These are phyloP conservation scores for Dolichomitus sp. DNA, from an alignment of 2,888 invertebrate genomes.

Conservation along the genomic window DNA sequence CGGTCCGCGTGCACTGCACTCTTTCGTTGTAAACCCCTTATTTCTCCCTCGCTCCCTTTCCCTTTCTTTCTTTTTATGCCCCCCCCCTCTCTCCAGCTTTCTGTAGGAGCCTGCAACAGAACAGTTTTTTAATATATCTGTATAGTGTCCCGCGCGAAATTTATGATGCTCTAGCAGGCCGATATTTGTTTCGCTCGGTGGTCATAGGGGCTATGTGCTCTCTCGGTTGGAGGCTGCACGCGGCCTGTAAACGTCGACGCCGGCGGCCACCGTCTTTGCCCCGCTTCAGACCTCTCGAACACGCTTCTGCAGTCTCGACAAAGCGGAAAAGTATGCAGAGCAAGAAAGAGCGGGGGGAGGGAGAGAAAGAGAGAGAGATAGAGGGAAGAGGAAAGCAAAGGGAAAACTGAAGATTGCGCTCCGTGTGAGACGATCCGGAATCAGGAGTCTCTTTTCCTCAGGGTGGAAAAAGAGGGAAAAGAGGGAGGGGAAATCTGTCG, in stretches of 20 bases:
- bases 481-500: constrained; percentile 17
- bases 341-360: neutral
- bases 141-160: constrained; percentile 78
- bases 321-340: constrained; percentile 19
- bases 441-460: constrained; percentile 39
- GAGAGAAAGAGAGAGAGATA: constrained; percentile 23
- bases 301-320: constrained; percentile 44
- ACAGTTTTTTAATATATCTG: constrained; percentile 81
- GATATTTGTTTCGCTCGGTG: constrained; percentile 80
- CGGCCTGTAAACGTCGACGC: constrained; percentile 31
- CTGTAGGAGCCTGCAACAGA: constrained; percentile 58
- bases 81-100: neutral
- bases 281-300: constrained; percentile 34
- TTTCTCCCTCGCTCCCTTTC: constrained; percentile 10
- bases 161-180: constrained; percentile 75
- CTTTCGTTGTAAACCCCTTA: constrained; percentile 38
- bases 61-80: constrained; percentile 32
- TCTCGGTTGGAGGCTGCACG: constrained; percentile 22
- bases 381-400: constrained; percentile 8
- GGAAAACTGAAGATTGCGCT: constrained; percentile 46
- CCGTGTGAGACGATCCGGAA: constrained; percentile 45
- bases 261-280: constrained; percentile 43
- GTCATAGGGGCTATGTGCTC: constrained; percentile 14
- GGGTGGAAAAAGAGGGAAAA: neutral
- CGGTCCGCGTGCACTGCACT: constrained; percentile 70